A percentile compares a stretch with the other conserved stretches of the same genome.
Evolutionary conservation across 2,888 invertebrate genomes (phyloP).

Genomic region (Lithophane socia): DNA sequence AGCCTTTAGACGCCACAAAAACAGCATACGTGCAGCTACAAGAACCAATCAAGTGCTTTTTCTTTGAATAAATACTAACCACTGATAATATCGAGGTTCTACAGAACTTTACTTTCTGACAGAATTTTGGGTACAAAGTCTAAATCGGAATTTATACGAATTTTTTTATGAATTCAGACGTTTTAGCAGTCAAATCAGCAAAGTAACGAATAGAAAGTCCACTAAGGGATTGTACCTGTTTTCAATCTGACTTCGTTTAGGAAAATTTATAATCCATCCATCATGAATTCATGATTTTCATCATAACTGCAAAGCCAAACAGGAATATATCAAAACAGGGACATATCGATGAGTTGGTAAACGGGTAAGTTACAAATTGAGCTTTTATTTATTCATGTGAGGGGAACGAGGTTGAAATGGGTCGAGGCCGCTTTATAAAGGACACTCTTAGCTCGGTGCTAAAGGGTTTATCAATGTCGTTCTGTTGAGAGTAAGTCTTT

Average conservation of each 20-base stretch:
- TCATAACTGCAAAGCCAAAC: conserved; percentile 66
- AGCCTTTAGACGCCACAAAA: conserved; percentile 18
- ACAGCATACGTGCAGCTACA: background rate
- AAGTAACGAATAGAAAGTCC: conserved; percentile 5
- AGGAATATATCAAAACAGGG: conserved; percentile 67
- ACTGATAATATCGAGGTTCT: background rate
- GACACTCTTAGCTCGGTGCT: conserved; percentile 80
- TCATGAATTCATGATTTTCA: background rate
- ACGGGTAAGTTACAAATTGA: conserved; percentile 88
- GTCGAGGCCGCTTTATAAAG: conserved; percentile 87
- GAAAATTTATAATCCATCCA: background rate
- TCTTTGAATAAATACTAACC: background rate
- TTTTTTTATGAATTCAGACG: background rate
- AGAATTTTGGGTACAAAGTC: background rate
- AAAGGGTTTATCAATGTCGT: conserved; percentile 76
- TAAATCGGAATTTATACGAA: background rate
- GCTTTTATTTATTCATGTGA: conserved; percentile 89
- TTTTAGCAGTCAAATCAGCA: background rate
- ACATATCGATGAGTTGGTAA: conserved; percentile 81
- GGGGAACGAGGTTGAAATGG: conserved; percentile 87
- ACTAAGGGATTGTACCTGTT: background rate
- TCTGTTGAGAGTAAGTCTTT: conserved; percentile 51
- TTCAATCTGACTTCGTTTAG: background rate
- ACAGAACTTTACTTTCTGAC: background rate
- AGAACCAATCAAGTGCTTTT: conserved; percentile 1